phyloP scores from a whole-genome alignment of 2,113 vertebrate genomes.

The Corythornis vintsioides region DNA sequence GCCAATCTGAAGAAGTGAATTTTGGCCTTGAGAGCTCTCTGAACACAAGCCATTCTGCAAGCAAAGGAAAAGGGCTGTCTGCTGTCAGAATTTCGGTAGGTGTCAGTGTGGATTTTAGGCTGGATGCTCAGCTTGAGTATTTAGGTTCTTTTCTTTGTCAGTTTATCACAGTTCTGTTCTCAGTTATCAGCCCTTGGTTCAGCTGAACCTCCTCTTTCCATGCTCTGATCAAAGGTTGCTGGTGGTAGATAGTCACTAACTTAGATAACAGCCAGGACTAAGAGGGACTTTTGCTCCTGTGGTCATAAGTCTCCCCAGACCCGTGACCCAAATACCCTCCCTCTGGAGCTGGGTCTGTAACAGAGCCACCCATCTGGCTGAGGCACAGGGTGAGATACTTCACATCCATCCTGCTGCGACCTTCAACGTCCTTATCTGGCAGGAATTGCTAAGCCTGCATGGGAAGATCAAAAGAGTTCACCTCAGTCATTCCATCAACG shows the following conservation, averaged over 20 bases:
- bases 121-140: neutral
- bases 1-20: conserved; percentile 26
- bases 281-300: neutral
- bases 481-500: neutral
- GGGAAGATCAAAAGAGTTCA: conserved; percentile 46
- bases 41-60: neutral
- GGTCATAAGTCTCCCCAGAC: neutral
- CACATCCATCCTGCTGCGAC: neutral
- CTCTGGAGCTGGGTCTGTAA: neutral
- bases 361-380: neutral
- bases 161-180: neutral
- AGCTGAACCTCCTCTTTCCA: neutral
- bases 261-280: neutral
- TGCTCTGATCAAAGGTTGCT: neutral
- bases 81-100: conserved; percentile 44
- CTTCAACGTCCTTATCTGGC: conserved; percentile 12
- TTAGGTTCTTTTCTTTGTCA: neutral
- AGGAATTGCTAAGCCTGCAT: neutral
- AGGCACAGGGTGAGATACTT: neutral
- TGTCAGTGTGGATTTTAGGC: conserved; percentile 60
- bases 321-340: neutral
- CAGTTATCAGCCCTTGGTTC: neutral
- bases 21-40: conserved; percentile 24
- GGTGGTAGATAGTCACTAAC: neutral
- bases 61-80: conserved; percentile 16